These are phyloP conservation scores for Drosophila affinis DNA, from an alignment of 2,888 invertebrate genomes.

Conservation along the genomic window DNA sequence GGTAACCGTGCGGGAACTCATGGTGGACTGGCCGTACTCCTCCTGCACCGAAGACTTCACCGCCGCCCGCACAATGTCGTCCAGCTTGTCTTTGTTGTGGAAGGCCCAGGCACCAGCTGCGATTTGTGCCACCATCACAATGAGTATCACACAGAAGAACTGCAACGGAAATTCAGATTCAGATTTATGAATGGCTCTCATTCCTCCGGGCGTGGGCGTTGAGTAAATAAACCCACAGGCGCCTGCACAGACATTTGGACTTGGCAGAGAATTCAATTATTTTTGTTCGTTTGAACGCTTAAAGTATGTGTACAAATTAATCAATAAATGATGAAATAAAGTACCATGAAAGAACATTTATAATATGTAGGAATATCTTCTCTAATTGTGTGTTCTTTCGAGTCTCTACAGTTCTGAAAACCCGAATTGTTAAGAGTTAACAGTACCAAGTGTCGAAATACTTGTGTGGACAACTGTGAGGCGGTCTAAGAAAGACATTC, in stretches of 20 bases:
- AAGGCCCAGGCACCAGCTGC: constrained; percentile 91
- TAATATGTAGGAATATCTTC: no score
- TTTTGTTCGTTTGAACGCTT: not conserved
- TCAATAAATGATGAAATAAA: no score
- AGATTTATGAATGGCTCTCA: constrained; percentile 46
- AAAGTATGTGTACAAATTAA: not conserved
- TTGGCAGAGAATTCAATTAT: not conserved
- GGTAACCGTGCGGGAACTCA: constrained; percentile 85
- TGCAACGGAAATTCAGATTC: constrained; percentile 75
- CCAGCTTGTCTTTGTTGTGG: constrained; percentile 88
- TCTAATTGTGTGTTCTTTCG: not conserved
- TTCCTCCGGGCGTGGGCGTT: constrained; percentile 8
- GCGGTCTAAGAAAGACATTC: constrained; percentile 19
- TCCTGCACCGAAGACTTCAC: constrained; percentile 87
- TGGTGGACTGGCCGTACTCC: constrained; percentile 86
- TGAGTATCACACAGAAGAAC: constrained; percentile 91
- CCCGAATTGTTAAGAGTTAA: not conserved
- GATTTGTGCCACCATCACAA: constrained; percentile 91
- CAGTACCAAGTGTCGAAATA: not conserved
- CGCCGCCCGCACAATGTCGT: constrained; percentile 87
- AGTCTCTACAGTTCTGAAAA: not conserved
- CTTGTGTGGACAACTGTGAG: not conserved
- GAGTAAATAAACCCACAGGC: constrained; percentile 28
- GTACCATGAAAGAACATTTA: no score
- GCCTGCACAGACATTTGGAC: not conserved